Conservation (phyloP, 2,113 vertebrate genomes). For the Arenaria interpres region DNA sequence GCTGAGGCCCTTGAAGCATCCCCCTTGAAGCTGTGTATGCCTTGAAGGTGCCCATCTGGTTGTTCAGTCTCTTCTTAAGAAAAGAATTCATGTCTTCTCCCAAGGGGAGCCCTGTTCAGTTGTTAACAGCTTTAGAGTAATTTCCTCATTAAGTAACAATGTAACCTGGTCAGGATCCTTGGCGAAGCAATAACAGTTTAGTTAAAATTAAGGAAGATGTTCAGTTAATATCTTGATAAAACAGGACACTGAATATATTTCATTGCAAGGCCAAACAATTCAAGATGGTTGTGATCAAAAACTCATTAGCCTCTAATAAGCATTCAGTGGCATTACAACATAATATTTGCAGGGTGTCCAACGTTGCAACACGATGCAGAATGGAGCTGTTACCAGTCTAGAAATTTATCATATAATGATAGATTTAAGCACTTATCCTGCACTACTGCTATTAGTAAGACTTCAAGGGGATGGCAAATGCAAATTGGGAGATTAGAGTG, state of each 20-base stretch:
- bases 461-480: background rate
- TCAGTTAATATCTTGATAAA: conserved; percentile 70
- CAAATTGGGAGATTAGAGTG: background rate
- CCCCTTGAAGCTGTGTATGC: conserved; percentile 36
- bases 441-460: background rate
- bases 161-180: conserved; percentile 62
- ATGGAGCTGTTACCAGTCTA: background rate
- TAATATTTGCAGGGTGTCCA: background rate
- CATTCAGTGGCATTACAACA: background rate
- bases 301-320: background rate
- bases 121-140: conserved; percentile 65
- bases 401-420: background rate
- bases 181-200: conserved; percentile 46
- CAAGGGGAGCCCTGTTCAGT: background rate
- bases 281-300: background rate
- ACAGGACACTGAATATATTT: background rate
- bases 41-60: conserved; percentile 57
- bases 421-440: background rate
- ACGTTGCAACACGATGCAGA: background rate
- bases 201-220: conserved; percentile 69
- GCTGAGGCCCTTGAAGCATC: background rate
- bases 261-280: background rate
- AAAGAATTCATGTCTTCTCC: conserved; percentile 40
- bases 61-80: background rate
- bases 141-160: conserved; percentile 65